A percentile compares a stretch with the other conserved stretches of the same genome.
These are phyloP conservation scores for Seira musarum DNA, from an alignment of 2,888 invertebrate genomes.

Conservation along the genomic window DNA sequence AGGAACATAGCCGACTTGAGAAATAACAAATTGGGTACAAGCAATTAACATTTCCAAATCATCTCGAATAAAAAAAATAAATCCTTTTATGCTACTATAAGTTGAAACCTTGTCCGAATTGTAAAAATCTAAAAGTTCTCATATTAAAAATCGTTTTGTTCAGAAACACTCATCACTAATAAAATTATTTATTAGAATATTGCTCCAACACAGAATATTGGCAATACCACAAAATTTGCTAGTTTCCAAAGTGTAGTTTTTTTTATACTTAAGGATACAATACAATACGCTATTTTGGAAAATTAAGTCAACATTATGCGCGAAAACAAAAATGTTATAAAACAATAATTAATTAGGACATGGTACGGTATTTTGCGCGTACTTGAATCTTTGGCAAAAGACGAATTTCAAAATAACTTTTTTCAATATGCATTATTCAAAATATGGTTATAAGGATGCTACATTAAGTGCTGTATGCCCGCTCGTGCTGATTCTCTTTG, in stretches of 20 bases:
- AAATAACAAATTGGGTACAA: constrained; percentile 3
- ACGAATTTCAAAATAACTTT: constrained; percentile 34
- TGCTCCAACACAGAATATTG: constrained; percentile 31
- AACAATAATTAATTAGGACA: constrained; percentile 59
- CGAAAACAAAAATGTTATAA: constrained; percentile 25
- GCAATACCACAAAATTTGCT: constrained; percentile 38
- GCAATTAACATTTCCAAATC: not conserved
- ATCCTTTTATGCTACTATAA: not conserved
- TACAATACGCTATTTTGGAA: not conserved
- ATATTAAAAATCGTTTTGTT: constrained; percentile 2
- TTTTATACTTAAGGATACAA: not conserved
- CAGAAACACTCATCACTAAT: not conserved
- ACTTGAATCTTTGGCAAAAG: constrained; percentile 55
- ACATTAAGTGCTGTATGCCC: too few relatives aligned
- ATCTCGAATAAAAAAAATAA: not conserved
- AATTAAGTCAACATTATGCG: constrained; percentile 5
- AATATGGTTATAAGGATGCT: not conserved
- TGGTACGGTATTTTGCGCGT: constrained; percentile 50
- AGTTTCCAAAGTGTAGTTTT: not conserved
- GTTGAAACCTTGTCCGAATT: not conserved
- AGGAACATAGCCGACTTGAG: not conserved
- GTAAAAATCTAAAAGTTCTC: not conserved
- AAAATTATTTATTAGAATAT: constrained; percentile 5
- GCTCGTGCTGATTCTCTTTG: too few relatives aligned
- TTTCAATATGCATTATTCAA: constrained; percentile 1